These are phyloP conservation scores for Ailuropoda melanoleuca DNA, from an alignment of 2,113 vertebrate species.

Conservation along the genomic window DNA sequence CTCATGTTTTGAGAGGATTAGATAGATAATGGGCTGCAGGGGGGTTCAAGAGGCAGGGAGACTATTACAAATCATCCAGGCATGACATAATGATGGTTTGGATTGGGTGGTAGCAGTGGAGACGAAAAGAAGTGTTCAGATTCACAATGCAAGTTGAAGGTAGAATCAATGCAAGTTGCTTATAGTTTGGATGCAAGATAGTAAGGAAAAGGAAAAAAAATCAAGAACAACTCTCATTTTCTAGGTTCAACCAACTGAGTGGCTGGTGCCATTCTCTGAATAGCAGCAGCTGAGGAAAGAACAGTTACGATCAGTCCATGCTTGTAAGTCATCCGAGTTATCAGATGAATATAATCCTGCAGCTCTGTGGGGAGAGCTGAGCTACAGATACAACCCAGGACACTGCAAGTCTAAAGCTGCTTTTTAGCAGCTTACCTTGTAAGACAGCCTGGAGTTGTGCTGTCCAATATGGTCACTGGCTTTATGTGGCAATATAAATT, in stretches of 20 bases:
- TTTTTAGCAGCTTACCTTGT: background rate
- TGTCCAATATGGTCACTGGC: too few relatives aligned
- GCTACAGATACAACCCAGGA: background rate
- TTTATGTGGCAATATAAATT: background rate
- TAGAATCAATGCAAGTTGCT: background rate
- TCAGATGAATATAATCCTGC: background rate
- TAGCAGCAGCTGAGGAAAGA: background rate
- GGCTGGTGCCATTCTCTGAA: background rate
- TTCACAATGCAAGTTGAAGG: background rate
- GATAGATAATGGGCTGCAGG: too few relatives aligned
- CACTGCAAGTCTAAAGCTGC: background rate
- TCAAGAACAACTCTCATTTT: background rate
- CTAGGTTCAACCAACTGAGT: background rate
- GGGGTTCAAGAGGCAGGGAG: background rate
- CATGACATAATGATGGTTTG: background rate
- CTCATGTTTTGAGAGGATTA: background rate
- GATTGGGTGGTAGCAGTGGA: background rate
- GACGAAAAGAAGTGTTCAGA: background rate
- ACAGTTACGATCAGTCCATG: background rate
- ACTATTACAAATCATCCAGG: background rate
- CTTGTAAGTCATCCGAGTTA: background rate
- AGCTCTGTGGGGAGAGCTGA: background rate
- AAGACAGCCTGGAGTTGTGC: background rate
- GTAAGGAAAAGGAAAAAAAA: background rate
- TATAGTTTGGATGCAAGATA: background rate